Conservation (phyloP, 2,888 invertebrate species). For the Plagodis dolabraria region DNA sequence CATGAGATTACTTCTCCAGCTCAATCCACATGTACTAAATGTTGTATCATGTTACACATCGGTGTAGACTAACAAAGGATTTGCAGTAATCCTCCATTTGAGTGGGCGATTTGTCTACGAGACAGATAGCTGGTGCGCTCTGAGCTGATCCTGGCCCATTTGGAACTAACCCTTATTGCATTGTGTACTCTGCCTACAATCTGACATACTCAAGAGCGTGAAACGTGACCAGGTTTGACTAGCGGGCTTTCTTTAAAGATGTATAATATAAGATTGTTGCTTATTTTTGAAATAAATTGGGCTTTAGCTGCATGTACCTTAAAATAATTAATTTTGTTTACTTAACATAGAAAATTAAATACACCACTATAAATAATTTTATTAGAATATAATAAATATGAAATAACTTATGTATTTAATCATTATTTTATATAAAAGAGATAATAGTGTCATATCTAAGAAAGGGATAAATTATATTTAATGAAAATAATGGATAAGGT, state of each 20-base stretch:
- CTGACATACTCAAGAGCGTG: constrained; percentile 20
- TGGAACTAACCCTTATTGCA: constrained; percentile 36
- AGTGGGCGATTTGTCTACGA: constrained; percentile 77
- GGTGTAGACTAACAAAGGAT: constrained; percentile 42
- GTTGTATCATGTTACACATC: constrained; percentile 28
- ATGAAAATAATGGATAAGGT: no score
- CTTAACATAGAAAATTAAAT: no score
- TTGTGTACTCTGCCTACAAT: constrained; percentile 29
- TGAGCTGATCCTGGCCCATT: constrained; percentile 47
- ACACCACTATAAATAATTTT: no score
- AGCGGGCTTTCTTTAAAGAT: neutral
- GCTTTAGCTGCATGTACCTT: no score
- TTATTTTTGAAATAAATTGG: neutral
- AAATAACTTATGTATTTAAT: no score
- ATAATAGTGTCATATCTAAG: no score
- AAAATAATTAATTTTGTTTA: no score
- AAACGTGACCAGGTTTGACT: constrained; percentile 32
- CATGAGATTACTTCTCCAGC: no score
- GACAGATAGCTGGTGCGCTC: constrained; percentile 63
- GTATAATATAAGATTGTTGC: neutral
- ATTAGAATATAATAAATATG: no score
- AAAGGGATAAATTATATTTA: no score
- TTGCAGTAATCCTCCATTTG: constrained; percentile 75
- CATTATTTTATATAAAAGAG: no score
- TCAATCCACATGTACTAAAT: neutral